Percentiles rank a stretch among this genome's conserved stretches.
Evolutionary conservation across 2,888 invertebrate species (phyloP).

Genomic region (Euclidia mi): DNA sequence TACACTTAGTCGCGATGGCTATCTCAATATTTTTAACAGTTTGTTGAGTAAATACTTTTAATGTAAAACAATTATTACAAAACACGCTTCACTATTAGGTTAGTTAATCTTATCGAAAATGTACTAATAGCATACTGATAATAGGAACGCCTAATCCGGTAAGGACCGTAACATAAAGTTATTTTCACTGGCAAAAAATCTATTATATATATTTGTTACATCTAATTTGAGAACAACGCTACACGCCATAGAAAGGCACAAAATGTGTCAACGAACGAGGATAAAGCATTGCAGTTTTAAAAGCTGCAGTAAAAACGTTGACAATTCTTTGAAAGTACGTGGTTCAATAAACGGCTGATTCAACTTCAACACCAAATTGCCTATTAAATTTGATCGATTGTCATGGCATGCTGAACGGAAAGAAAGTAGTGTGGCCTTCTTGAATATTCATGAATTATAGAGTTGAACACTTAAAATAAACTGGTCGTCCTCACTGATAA

Average conservation of each 20-base stretch:
- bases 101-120: constrained; percentile 48
- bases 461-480: constrained; percentile 44
- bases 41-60: background rate
- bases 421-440: constrained; percentile 53
- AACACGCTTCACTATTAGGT: constrained; percentile 12
- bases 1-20: no score
- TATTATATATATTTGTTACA: constrained; percentile 10
- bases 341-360: constrained; percentile 19
- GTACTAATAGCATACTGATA: constrained; percentile 43
- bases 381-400: constrained; percentile 17
- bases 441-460: constrained; percentile 59
- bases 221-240: constrained; percentile 12
- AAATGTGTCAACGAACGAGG: constrained; percentile 18
- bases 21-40: no score
- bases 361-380: constrained; percentile 18
- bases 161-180: constrained; percentile 19
- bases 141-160: constrained; percentile 61
- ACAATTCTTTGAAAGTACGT: constrained; percentile 12
- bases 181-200: constrained; percentile 11
- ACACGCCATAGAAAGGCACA: background rate
- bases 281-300: constrained; percentile 23
- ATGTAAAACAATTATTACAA: background rate
- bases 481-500: constrained; percentile 70
- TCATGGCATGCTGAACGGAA: constrained; percentile 19
- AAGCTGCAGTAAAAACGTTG: constrained; percentile 30